These are phyloP conservation scores for Lates calcarifer DNA, from an alignment of 2,113 vertebrate species.

Conservation along the genomic window DNA sequence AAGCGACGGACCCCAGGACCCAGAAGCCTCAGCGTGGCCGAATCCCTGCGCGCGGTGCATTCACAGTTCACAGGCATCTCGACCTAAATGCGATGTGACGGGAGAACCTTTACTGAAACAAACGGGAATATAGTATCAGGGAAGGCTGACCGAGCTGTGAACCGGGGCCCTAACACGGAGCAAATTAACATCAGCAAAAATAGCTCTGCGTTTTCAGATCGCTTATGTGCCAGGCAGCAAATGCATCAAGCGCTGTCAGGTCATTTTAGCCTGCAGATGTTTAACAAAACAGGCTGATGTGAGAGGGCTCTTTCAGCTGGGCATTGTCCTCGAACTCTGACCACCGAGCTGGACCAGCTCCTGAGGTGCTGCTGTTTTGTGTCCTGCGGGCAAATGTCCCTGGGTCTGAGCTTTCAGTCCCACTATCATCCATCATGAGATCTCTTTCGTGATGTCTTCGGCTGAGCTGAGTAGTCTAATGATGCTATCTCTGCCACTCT, in stretches of 20 bases:
- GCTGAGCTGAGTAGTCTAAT: conserved; percentile 51
- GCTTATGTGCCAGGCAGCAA: conserved; percentile 79
- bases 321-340: conserved; percentile 47
- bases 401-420: conserved; percentile 39
- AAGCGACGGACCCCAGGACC: conserved; percentile 56
- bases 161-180: conserved; percentile 89
- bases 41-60: conserved; percentile 83
- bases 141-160: conserved; percentile 94
- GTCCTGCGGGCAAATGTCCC: conserved; percentile 55
- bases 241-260: conserved; percentile 80
- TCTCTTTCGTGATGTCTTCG: conserved; percentile 60
- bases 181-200: conserved; percentile 91
- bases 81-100: conserved; percentile 88
- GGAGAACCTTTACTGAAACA: conserved; percentile 90
- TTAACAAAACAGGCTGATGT: conserved; percentile 4
- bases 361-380: conserved; percentile 43
- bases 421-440: conserved; percentile 63
- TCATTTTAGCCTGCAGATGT: conserved; percentile 78
- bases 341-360: conserved; percentile 38
- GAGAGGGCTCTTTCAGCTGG: conserved; percentile 17
- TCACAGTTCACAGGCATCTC: conserved; percentile 89
- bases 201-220: conserved; percentile 80
- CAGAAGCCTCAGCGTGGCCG: conserved; percentile 36
- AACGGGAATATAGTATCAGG: conserved; percentile 92
- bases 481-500: conserved; percentile 52